Evolutionary conservation across 1,140 invertebrate species (phyloP).

Genomic region (Archegozetes longisetosus): DNA sequence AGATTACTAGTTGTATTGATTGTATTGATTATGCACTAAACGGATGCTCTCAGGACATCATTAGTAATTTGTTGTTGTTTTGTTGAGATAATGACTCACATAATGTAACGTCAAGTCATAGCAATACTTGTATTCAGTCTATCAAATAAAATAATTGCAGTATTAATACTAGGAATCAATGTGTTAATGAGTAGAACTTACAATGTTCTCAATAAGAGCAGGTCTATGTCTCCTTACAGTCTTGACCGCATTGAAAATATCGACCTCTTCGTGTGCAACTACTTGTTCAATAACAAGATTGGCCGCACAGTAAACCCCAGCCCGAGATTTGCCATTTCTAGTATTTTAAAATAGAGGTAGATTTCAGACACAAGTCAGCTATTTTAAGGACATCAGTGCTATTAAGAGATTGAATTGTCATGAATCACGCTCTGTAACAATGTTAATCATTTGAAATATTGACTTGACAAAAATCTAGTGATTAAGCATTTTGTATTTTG

Average conservation of each 20-base stretch:
- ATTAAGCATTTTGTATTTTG: too few species aligned
- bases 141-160: slow-evolving; percentile 20
- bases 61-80: slow-evolving; percentile 27
- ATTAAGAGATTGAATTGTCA: too few species aligned
- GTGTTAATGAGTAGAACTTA: slow-evolving; percentile 29
- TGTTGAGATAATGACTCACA: slow-evolving; percentile 78
- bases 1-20: too few species aligned
- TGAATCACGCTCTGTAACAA: too few species aligned
- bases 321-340: slow-evolving; percentile 43
- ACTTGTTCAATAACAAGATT: slow-evolving; percentile 97
- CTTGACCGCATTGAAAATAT: slow-evolving; percentile 94
- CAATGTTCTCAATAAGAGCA: slow-evolving; percentile 85
- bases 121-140: slow-evolving; percentile 95
- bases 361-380: too few species aligned
- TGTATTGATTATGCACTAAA: too few species aligned
- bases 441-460: too few species aligned
- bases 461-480: too few species aligned
- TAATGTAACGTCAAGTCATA: slow-evolving; percentile 86
- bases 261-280: slow-evolving; percentile 89
- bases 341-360: not conserved
- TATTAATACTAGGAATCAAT: not conserved
- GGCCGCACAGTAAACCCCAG: slow-evolving; percentile 84
- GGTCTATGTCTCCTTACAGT: slow-evolving; percentile 84
- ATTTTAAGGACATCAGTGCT: too few species aligned
- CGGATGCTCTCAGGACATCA: too few species aligned